These are phyloP conservation scores for Scylla paramamosain DNA, from an alignment of 1,140 invertebrate species.

Conservation along the genomic window DNA sequence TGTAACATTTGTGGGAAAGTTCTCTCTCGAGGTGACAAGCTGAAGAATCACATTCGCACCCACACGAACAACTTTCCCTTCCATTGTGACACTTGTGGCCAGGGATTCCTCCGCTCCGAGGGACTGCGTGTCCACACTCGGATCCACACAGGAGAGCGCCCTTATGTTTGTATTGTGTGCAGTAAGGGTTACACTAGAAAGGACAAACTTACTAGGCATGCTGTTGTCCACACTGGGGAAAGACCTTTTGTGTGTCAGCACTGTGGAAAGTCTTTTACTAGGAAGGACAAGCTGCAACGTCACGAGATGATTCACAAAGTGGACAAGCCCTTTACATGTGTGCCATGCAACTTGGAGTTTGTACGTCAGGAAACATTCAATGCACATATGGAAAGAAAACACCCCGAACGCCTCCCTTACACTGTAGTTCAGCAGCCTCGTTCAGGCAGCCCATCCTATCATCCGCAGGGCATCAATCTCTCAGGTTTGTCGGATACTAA, in stretches of 20 bases:
- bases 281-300: conserved; percentile 71
- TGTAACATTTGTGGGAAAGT: conserved; percentile 73
- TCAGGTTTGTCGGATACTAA: conserved; percentile 38
- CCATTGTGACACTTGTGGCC: conserved; percentile 67
- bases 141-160: conserved; percentile 69
- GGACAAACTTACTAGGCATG: conserved; percentile 71
- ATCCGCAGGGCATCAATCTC: conserved; percentile 66
- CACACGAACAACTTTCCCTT: conserved; percentile 70
- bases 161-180: conserved; percentile 65
- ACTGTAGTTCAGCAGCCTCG: conserved; percentile 65
- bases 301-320: conserved; percentile 70
- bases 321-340: conserved; percentile 69
- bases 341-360: conserved; percentile 70
- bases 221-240: conserved; percentile 70
- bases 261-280: conserved; percentile 68
- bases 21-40: conserved; percentile 68
- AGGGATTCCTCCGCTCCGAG: conserved; percentile 69
- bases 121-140: conserved; percentile 64
- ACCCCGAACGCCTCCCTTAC: conserved; percentile 71
- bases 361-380: conserved; percentile 70
- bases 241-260: conserved; percentile 71
- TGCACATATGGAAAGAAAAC: conserved; percentile 67
- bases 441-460: conserved; percentile 52
- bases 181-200: conserved; percentile 68
- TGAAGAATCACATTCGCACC: conserved; percentile 73